These are phyloP conservation scores for Sycophila texana DNA, from an alignment of 2,888 invertebrate species.

Conservation along the genomic window DNA sequence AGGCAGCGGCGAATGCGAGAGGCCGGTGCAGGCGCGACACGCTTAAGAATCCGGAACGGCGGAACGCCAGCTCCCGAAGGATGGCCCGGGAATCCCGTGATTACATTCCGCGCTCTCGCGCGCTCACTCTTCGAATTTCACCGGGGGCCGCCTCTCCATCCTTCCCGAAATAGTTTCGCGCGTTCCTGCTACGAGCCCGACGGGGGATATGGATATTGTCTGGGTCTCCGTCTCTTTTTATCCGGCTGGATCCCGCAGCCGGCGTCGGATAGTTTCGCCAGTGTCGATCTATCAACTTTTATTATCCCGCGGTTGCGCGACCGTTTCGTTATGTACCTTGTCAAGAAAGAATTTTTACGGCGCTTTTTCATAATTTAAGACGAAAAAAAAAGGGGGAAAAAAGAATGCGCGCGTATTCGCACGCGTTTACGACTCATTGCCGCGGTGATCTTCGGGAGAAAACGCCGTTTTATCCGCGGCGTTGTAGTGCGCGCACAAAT, in stretches of 20 bases:
- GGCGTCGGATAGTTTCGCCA: slow-evolving; percentile 9
- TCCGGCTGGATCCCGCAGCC: neutral
- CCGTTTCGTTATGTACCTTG: too few relatives aligned
- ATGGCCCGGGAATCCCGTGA: slow-evolving; percentile 74
- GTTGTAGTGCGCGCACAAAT: slow-evolving; percentile 6
- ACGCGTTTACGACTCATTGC: neutral
- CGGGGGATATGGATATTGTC: slow-evolving; percentile 10
- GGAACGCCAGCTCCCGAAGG: slow-evolving; percentile 70
- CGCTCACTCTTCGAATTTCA: slow-evolving; percentile 59
- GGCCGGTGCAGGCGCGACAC: slow-evolving; percentile 56
- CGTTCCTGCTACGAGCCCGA: slow-evolving; percentile 38
- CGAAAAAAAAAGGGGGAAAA: too few relatives aligned
- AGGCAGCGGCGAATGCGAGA: neutral
- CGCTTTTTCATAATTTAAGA: too few relatives aligned
- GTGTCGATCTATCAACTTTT: slow-evolving; percentile 41
- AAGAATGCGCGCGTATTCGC: too few relatives aligned
- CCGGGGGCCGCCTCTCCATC: neutral
- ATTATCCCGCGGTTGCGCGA: slow-evolving; percentile 11
- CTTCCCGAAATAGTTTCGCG: slow-evolving; percentile 51
- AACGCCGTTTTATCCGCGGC: neutral
- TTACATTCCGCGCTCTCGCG: slow-evolving; percentile 70
- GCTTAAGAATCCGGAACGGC: slow-evolving; percentile 75
- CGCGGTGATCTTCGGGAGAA: neutral
- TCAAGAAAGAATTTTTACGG: too few relatives aligned
- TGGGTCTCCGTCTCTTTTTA: neutral